phyloP scores from a whole-genome alignment of 2,797 vertebrate genomes.

The Typhlichthys subterraneus region DNA sequence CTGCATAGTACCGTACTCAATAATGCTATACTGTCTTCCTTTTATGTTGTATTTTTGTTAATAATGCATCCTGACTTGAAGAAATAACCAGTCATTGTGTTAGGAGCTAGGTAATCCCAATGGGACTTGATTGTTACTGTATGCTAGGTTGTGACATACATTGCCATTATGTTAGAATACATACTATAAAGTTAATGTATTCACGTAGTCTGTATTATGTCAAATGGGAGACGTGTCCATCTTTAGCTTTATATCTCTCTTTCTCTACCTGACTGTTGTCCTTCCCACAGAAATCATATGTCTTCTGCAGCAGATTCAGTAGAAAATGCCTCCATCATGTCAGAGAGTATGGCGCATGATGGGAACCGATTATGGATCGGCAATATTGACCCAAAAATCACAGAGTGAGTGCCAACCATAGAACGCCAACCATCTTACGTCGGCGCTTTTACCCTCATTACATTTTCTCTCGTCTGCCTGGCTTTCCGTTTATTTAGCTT shows the following conservation, averaged over 20 bases:
- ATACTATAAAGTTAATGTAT: background rate
- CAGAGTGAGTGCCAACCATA: slow-evolving; percentile 84
- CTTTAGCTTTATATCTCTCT: background rate
- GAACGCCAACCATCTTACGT: slow-evolving; percentile 61
- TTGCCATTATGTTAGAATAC: background rate
- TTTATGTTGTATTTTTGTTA: no score
- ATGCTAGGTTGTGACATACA: background rate
- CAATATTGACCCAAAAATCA: slow-evolving; percentile 96
- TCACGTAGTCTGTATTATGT: background rate
- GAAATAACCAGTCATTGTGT: no score
- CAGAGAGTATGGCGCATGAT: slow-evolving; percentile 89
- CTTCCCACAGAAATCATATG: slow-evolving; percentile 81
- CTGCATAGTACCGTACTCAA: no score
- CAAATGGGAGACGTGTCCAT: background rate
- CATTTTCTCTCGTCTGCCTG: background rate
- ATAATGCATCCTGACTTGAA: no score
- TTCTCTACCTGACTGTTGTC: background rate
- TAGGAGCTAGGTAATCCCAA: no score
- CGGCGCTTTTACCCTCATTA: background rate
- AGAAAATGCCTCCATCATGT: slow-evolving; percentile 95
- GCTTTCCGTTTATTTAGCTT: background rate
- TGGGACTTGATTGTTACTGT: no score
- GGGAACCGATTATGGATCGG: slow-evolving; percentile 97
- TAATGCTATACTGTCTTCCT: no score
- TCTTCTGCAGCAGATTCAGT: slow-evolving; percentile 87